Evolutionary conservation across 2,113 vertebrate species (phyloP).

Genomic region (Nyctibius bracteatus): DNA sequence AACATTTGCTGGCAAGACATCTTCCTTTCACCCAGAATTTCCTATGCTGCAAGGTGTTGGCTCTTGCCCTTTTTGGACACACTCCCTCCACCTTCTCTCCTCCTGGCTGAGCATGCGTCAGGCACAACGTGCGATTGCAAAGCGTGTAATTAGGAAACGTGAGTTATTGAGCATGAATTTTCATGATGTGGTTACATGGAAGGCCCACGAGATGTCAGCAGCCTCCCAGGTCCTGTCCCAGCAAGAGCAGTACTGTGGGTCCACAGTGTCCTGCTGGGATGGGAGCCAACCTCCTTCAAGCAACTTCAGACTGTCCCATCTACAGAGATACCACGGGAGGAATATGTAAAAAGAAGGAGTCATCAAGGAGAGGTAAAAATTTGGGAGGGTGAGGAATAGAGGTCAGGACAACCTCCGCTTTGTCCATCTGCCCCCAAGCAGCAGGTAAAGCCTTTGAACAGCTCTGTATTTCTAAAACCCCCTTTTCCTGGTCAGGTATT

Average conservation of each 20-base stretch:
- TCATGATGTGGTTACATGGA: background rate
- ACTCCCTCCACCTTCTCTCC: background rate
- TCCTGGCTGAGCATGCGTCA: fast-evolving
- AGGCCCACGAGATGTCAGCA: conserved; percentile 50
- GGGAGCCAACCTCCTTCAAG: background rate
- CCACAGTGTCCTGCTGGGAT: background rate
- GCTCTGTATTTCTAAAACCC: background rate
- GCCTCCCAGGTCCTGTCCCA: background rate
- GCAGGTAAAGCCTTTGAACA: background rate
- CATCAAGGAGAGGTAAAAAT: background rate
- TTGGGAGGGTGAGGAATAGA: background rate
- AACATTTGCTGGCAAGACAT: fast-evolving
- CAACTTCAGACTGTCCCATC: background rate
- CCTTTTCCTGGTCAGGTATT: background rate
- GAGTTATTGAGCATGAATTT: background rate
- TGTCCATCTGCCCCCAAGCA: background rate
- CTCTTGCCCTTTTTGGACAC: background rate
- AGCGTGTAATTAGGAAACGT: fast-evolving
- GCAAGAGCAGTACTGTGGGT: background rate
- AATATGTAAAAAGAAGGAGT: background rate
- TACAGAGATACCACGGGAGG: background rate
- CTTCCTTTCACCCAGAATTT: background rate
- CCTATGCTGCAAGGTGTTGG: background rate
- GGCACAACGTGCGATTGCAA: fast-evolving
- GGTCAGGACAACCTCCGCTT: background rate